Base-by-base conservation (phyloP, 2,113 vertebrate species). In the Craseonycteris thonglongyai region DNA sequence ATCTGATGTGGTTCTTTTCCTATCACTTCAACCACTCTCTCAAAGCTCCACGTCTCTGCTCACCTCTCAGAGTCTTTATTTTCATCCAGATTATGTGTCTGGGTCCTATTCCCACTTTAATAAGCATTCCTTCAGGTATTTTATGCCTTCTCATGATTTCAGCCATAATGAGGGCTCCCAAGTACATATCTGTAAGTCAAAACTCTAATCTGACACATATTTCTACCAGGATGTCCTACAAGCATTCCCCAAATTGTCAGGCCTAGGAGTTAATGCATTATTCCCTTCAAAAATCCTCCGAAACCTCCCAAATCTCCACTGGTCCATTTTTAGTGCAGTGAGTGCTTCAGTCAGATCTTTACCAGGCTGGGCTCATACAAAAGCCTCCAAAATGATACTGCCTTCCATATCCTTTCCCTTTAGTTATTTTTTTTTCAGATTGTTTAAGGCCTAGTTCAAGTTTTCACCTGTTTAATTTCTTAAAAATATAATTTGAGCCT, bases 391-490 rank as follows among this genome's bases (percentile, higher is more conserved):
- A 54, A 3, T n/a, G 7, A 82, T 30, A 7, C 15, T 65, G 22
- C 45, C 40, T 66, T 81, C 18, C 49, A 63, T 89, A 30, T 65
- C 61, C 74, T 91, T 88, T 26, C 19, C 5, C 21, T 72, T 81
- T 3, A 30, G 4, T n/a, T 56, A 11, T n/a, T 30, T 30, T 38
- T 15, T 22, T 47, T 38, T 12, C 8, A 24, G 1, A 16, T 28
- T 68, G 88, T 84, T 63, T 47, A 71, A 86, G 56, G 61, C 10
- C 22, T 92, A 65, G 30, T 28, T 47, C 40, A 93, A 90, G 28
- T 94, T 87, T 76, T 87, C 56, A 59, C 65, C 38, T 80, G 10
- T 54, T 93, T 84, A 78, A 85, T 63, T 93, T 94, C 40, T 83
- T 38, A 86, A 91, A 90, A 92, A 86, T 91, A 82, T 63, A 68